phyloP scores from a whole-genome alignment of 2,797 vertebrate species.

The Diceros bicornis region DNA sequence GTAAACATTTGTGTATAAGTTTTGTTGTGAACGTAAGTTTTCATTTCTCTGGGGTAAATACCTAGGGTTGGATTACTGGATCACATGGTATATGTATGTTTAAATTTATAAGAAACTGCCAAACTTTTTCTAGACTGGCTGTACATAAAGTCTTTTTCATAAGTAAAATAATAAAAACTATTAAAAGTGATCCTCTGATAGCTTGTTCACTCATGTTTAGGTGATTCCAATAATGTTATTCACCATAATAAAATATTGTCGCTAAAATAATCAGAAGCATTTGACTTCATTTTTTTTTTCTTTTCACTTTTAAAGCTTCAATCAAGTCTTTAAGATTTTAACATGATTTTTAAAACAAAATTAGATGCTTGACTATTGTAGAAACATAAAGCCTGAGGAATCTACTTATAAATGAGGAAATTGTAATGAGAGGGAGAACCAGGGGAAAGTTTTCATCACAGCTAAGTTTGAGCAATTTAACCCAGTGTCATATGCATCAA shows the following conservation, averaged over 20 bases:
- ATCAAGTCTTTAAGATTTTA: constrained; percentile 40
- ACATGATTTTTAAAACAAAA: constrained; percentile 75
- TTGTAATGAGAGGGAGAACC: constrained; percentile 72
- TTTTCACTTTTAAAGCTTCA: constrained; percentile 60
- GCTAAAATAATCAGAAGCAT: constrained; percentile 46
- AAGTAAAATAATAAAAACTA: constrained; percentile 58
- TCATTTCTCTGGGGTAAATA: constrained; percentile 35
- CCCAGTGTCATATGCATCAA: constrained; percentile 68
- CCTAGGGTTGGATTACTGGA: not conserved
- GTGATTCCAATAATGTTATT: constrained; percentile 51
- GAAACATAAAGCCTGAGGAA: constrained; percentile 61
- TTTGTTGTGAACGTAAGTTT: constrained; percentile 23
- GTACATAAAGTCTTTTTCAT: constrained; percentile 26
- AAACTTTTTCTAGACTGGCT: not conserved
- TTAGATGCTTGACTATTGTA: constrained; percentile 72
- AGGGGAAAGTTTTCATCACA: constrained; percentile 78
- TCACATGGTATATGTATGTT: not conserved
- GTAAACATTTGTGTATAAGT: not conserved
- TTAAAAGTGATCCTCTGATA: not conserved
- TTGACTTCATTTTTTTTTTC: constrained; percentile 14
- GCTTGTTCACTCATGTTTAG: not conserved
- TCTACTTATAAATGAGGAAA: constrained; percentile 71
- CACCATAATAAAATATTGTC: constrained; percentile 25
- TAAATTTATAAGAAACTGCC: constrained; percentile 22
- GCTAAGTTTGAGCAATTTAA: constrained; percentile 81